phyloP scores from a whole-genome alignment of 2,888 invertebrate species.

The Leucania comma region DNA sequence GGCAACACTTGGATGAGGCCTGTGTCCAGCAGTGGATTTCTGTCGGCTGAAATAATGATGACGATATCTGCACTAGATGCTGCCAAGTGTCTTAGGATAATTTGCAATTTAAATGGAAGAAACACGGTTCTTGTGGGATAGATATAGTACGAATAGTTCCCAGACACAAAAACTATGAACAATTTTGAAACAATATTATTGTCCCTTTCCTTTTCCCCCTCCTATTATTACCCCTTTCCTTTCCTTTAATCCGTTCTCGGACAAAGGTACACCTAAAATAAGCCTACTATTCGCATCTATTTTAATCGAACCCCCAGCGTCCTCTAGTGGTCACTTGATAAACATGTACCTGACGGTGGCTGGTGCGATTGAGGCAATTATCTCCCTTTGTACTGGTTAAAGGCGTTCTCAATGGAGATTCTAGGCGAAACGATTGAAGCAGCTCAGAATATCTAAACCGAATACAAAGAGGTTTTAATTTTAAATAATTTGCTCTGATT shows the following conservation, averaged over 20 bases:
- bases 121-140: too few relatives aligned
- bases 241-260: background rate
- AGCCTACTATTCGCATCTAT: conserved; percentile 29
- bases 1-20: too few relatives aligned
- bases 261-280: background rate
- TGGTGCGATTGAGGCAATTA: conserved; percentile 44
- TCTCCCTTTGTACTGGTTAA: conserved; percentile 26
- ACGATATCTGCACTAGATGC: too few relatives aligned
- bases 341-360: conserved; percentile 27
- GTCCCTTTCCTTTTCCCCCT: too few relatives aligned
- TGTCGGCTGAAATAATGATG: too few relatives aligned
- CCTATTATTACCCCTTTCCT: too few relatives aligned
- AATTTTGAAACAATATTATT: background rate
- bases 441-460: background rate
- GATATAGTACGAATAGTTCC: too few relatives aligned
- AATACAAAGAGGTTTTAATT: background rate
- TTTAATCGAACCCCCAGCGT: conserved; percentile 20
- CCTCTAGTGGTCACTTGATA: conserved; percentile 17
- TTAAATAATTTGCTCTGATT: background rate
- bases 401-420: conserved; percentile 11
- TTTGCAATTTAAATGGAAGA: too few relatives aligned
- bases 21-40: too few relatives aligned
- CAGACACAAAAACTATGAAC: background rate
- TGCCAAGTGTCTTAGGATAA: too few relatives aligned
- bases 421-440: conserved; percentile 16